A percentile compares a stretch with the other conserved stretches of the same genome.
Evolutionary conservation across 2,797 vertebrate species (phyloP).

Genomic region (Coreius guichenoti): DNA sequence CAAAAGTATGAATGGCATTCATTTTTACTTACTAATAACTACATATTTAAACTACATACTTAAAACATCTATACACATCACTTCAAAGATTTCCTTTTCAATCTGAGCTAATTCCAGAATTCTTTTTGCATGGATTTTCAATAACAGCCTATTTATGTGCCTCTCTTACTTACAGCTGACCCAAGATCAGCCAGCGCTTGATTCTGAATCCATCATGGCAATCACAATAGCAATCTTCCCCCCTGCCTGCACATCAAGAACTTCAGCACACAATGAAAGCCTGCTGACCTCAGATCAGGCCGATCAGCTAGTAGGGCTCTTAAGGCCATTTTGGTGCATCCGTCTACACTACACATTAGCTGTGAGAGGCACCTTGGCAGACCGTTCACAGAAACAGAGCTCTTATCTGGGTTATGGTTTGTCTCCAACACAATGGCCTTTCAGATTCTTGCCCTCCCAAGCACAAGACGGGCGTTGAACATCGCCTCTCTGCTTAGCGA

Average conservation of each 20-base stretch:
- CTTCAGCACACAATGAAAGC: conserved; percentile 20
- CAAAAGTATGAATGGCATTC: background rate
- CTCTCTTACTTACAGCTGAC: conserved; percentile 6
- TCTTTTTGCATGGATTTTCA: background rate
- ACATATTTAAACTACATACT: background rate
- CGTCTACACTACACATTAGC: conserved; percentile 21
- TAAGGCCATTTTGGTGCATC: conserved; percentile 40
- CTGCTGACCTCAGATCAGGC: conserved; percentile 36
- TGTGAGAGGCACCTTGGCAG: background rate
- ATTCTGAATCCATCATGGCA: conserved; percentile 8
- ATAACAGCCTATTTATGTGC: background rate
- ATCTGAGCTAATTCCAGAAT: background rate
- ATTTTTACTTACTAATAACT: background rate
- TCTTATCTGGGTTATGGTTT: conserved; percentile 41
- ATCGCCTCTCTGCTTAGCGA: background rate
- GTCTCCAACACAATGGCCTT: conserved; percentile 43
- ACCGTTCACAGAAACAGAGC: conserved; percentile 25
- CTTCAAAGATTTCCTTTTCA: background rate
- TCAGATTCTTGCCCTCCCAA: conserved; percentile 31
- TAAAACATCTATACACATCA: background rate
- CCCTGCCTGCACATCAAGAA: conserved; percentile 10
- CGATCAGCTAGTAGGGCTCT: conserved; percentile 31
- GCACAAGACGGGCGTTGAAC: conserved; percentile 4
- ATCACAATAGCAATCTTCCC: conserved; percentile 11
- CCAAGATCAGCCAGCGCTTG: conserved; percentile 6